phyloP scores from a whole-genome alignment of 2,797 vertebrate species.

The Molothrus ater region DNA sequence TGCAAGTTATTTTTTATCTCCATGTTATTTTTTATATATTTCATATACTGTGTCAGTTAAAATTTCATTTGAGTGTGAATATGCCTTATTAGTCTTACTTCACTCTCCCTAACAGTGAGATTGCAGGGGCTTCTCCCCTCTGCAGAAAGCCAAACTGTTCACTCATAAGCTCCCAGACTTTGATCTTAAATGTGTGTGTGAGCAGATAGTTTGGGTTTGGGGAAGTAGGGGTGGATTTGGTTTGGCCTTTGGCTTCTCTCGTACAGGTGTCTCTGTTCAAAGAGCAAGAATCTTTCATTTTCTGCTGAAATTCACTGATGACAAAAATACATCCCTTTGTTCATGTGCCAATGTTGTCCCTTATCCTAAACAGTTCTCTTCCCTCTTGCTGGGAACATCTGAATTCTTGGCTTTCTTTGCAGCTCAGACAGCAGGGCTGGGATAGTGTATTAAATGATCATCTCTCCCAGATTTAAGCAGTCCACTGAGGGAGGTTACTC shows the following conservation, averaged over 20 bases:
- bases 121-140: background rate
- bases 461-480: background rate
- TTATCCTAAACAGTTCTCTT: background rate
- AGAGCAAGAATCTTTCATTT: background rate
- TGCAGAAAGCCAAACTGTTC: background rate
- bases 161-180: background rate
- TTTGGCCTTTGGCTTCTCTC: background rate
- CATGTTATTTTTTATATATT: background rate
- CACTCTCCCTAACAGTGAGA: background rate
- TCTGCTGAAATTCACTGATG: background rate
- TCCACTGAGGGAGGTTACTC: background rate
- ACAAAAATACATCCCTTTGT: background rate
- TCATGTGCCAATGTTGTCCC: background rate
- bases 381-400: background rate
- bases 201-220: background rate
- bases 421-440: background rate
- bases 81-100: background rate
- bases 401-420: background rate
- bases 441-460: background rate
- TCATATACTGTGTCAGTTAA: background rate
- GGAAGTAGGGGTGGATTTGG: fast-evolving
- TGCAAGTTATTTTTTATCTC: background rate
- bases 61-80: background rate
- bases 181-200: background rate
- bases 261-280: background rate